Evolutionary conservation across 1,140 invertebrate genomes (phyloP).

Genomic region (Temnothorax curvispinosus): DNA sequence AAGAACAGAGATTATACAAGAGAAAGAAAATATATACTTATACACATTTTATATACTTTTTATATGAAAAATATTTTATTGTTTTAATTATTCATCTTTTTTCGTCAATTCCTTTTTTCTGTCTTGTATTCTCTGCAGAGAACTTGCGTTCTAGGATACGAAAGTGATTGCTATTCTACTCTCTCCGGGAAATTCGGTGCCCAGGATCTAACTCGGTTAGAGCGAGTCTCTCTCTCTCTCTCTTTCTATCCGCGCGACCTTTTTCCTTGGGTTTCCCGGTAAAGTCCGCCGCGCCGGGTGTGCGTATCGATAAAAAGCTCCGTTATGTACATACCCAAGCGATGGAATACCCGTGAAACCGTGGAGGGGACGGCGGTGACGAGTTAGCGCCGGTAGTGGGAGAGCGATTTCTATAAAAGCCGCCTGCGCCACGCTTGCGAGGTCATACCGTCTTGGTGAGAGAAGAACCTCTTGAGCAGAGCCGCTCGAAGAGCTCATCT

Average conservation of each 20-base stretch:
- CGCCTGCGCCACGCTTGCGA: not conserved
- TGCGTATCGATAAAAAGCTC: constrained; percentile 55
- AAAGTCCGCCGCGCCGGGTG: constrained; percentile 14
- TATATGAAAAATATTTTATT: not conserved
- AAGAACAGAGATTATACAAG: too few relatives aligned
- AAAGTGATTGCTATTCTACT: not conserved
- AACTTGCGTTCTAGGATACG: not conserved
- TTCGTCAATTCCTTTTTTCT: not conserved
- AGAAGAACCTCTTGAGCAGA: too few relatives aligned
- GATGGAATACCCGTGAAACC: constrained; percentile 46
- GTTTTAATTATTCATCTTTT: not conserved
- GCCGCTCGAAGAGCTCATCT: too few relatives aligned
- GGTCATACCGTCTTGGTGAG: constrained; percentile 41
- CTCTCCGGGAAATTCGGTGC: not conserved
- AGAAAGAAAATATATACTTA: too few relatives aligned
- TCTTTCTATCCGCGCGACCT: not conserved
- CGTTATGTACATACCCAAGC: not conserved
- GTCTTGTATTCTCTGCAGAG: not conserved
- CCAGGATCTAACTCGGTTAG: not conserved
- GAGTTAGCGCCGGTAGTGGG: not conserved
- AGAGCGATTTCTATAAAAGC: constrained; percentile 54
- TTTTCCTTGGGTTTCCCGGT: constrained; percentile 59
- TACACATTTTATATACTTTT: not conserved
- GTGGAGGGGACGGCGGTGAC: not conserved
- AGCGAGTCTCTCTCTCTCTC: too few relatives aligned